Base-by-base conservation (phyloP, 2,113 vertebrate genomes). In the Platichthys stellatus region DNA sequence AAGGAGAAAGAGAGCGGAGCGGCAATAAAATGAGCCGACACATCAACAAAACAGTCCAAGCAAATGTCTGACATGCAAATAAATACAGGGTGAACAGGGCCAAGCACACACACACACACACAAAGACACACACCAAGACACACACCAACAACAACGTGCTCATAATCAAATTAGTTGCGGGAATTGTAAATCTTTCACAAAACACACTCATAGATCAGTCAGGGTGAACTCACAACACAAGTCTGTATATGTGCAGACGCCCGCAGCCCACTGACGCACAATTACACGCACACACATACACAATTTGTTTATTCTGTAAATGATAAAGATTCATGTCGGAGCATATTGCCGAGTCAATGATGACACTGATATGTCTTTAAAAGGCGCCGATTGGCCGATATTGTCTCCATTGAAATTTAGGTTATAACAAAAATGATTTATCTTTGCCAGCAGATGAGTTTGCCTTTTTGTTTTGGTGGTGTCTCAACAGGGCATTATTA, bases 11-110 rank as follows among this genome's bases (percentile, higher is more conserved):
- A 43, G 40, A 43, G 40, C 40, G 3, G 40, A 51, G 47, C 47
- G 3, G 17, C 47, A 17, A 76, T 31, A 73, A 75, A 28, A 1
- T 20, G 18, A 20, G 24, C 12, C 8, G 23, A 15, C 21, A 66
- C 40, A 58, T 63, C 28, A 69, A 74, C 24, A 76, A 63, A 78
- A 76, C 3, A 64, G 40, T 45, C 31, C 24, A 13, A 59, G 17
- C 47, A 71, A 82, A 58, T 69, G 70, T 78, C 56, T 60, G 54
- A 26, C 45, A 73, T 0, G 17, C 47, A 78, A 70, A 86, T 73
- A 82, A 78, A 82, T 75, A 81, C 31, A 14, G 63, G 13, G 45
- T 45, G 69, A 71, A 75, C 21, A 0, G 24, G 23, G 23, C 21
- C 35, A 0, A 71, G 28, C 20, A 51, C 67, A 40, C 23, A 43